Percentiles rank a stretch among this genome's conserved stretches.
Evolutionary conservation across 1,140 invertebrate species (phyloP).

Genomic region (Drosophila mojavensis): DNA sequence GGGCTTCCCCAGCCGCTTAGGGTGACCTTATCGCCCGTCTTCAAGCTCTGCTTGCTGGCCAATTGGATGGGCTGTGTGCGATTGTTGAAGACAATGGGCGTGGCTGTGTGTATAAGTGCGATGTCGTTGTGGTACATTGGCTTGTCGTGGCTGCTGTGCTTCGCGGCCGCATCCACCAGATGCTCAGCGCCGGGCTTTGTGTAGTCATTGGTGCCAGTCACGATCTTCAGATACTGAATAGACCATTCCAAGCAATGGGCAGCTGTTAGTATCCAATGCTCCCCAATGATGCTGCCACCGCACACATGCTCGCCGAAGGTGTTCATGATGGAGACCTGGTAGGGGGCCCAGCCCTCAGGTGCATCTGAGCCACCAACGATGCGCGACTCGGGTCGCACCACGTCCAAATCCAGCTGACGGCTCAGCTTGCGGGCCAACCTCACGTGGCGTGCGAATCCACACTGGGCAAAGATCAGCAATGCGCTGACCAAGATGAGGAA

Average conservation of each 20-base stretch:
- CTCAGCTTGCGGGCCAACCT: slow-evolving; percentile 10
- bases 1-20: slow-evolving; percentile 86
- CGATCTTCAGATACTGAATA: slow-evolving; percentile 65
- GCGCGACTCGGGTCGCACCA: slow-evolving; percentile 53
- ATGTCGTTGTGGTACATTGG: slow-evolving; percentile 85
- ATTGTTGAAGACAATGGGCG: slow-evolving; percentile 82
- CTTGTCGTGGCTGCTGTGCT: slow-evolving; percentile 72
- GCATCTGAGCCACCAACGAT: slow-evolving; percentile 84
- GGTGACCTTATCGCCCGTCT: slow-evolving; percentile 68
- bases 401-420: slow-evolving; percentile 41
- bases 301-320: slow-evolving; percentile 80
- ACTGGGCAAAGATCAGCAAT: slow-evolving; percentile 32
- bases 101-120: slow-evolving; percentile 84
- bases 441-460: slow-evolving; percentile 37
- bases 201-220: slow-evolving; percentile 71
- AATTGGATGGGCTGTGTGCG: slow-evolving; percentile 83
- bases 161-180: slow-evolving; percentile 52
- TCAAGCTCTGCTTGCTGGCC: slow-evolving; percentile 47
- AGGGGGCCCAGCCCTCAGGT: slow-evolving; percentile 78
- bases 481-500: slow-evolving; percentile 31
- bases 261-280: slow-evolving; percentile 83
- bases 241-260: slow-evolving; percentile 84
- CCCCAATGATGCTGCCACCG: slow-evolving; percentile 83
- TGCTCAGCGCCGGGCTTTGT: slow-evolving; percentile 65
- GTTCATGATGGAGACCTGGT: slow-evolving; percentile 84